Percentiles rank a stretch among this genome's conserved stretches.
These are phyloP conservation scores for Urechis unicinctus DNA, from an alignment of 2,888 invertebrate species.

Conservation along the genomic window DNA sequence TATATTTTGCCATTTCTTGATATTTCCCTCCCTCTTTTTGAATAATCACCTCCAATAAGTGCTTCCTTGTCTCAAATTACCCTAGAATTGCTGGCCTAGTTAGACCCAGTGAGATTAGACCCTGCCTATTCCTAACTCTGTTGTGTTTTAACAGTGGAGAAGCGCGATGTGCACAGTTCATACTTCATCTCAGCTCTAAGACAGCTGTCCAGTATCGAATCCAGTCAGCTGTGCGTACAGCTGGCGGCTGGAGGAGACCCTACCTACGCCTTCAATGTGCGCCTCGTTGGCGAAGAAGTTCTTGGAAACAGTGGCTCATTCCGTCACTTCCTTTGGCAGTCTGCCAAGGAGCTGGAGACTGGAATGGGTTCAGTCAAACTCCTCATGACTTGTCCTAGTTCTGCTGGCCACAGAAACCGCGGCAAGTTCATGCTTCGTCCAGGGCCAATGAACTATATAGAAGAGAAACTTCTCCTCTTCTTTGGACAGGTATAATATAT, in stretches of 20 bases:
- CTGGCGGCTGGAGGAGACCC: constrained; percentile 50
- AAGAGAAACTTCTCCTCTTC: constrained; percentile 46
- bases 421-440: constrained; percentile 43
- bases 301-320: constrained; percentile 51
- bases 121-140: background rate
- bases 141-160: background rate
- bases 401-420: constrained; percentile 31
- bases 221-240: constrained; percentile 46
- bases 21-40: too few relatives aligned
- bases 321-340: constrained; percentile 48
- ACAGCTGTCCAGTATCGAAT: constrained; percentile 40
- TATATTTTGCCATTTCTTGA: too few relatives aligned
- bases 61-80: too few relatives aligned
- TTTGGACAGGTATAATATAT: constrained; percentile 47
- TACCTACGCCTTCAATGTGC: constrained; percentile 47
- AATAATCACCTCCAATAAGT: too few relatives aligned
- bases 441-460: constrained; percentile 43
- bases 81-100: too few relatives aligned
- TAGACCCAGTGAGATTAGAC: background rate
- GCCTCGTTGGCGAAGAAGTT: constrained; percentile 49
- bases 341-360: constrained; percentile 42
- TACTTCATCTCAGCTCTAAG: constrained; percentile 45
- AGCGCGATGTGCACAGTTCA: constrained; percentile 12
- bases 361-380: constrained; percentile 34
- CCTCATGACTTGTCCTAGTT: constrained; percentile 39